Conservation (phyloP, 1,140 invertebrate species). For the Magallana gigas region DNA sequence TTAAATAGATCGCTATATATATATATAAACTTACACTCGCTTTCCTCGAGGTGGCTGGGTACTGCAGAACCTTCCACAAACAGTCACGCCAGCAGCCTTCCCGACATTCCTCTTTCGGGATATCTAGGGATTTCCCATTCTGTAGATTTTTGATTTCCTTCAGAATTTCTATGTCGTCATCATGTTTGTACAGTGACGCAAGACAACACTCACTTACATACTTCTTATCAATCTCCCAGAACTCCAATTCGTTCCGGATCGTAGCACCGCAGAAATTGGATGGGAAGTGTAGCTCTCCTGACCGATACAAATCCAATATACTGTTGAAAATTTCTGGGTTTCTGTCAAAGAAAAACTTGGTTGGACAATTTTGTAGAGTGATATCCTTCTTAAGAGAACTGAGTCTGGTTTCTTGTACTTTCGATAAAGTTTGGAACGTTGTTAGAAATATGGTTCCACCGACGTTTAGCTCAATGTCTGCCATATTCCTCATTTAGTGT, state of each 20-base stretch:
- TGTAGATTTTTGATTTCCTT: constrained; percentile 26
- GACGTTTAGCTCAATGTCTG: constrained; percentile 38
- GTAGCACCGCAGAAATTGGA: constrained; percentile 42
- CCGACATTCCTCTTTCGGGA: constrained; percentile 2
- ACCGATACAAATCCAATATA: constrained; percentile 50
- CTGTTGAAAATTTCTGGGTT: constrained; percentile 53
- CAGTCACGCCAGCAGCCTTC: not conserved
- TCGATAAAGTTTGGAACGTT: constrained; percentile 39
- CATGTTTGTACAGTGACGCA: constrained; percentile 45
- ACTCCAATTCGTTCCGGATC: constrained; percentile 45
- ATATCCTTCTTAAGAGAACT: not conserved
- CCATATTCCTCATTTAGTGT: not conserved
- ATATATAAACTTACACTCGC: not conserved
- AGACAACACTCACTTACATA: constrained; percentile 46
- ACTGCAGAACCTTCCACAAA: not conserved
- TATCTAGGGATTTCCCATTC: not conserved
- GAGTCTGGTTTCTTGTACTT: constrained; percentile 42
- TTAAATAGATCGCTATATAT: no score
- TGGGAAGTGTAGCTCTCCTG: constrained; percentile 45
- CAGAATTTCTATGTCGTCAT: constrained; percentile 37
- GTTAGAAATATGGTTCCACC: constrained; percentile 52
- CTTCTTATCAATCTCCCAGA: constrained; percentile 43
- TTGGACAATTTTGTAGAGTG: not conserved
- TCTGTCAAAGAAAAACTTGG: constrained; percentile 50
- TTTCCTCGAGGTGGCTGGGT: not conserved